Evolutionary conservation across 2,888 invertebrate genomes (phyloP), one percentile per base, ranked within the genome.

Genomic region (Harpagoxenus sublaevis): DNA sequence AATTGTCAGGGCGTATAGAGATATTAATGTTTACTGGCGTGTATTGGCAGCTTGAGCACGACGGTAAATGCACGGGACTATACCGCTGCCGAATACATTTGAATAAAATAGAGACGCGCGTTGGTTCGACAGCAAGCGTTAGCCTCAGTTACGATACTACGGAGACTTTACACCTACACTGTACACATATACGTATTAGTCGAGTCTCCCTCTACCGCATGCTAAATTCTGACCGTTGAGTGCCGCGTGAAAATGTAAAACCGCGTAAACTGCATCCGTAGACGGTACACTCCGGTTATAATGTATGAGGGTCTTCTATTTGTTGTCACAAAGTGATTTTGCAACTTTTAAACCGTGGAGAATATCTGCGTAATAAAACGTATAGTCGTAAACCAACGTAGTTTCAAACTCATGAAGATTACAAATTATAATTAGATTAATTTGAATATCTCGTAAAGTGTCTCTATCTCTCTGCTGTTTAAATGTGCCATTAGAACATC

Each of bases 1-100:
- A 78, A 78, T 78, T 66, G 66, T 68, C 55, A 45, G 55, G 66
- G 55, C 28, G 31, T 45, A 57, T 45, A 78, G 78, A 78, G 23
- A 23, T 23, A 23, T 55, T 68, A 68, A 78, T 78, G 55, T 68
- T 78, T 57, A 68, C 68, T 68, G 78, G 53, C 68, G 57, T 78
- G 68, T 68, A 68, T 78, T n/a, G 78, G 66, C 77, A 66, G 77
- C 77, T 77, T 23, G 66, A 55, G 77, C 77, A 55, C 28, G 77
- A 63, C 51, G 39, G 53, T 66, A 66, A 77, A 66, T 66, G 57
- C 45, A 48, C n/a, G 39, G 18, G 31, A 48, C 45, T 71, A 51
- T 42, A 55, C 48, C 9, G 55, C 66, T 23, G 71, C 39, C 48
- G 79, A 79, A 79, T 79, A 79, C 71, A 60, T 79, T 79, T 71